Evolutionary conservation across 2,888 invertebrate species (phyloP), one percentile per base, ranked within the genome.

Genomic region (Arrhopalites spinosus): DNA sequence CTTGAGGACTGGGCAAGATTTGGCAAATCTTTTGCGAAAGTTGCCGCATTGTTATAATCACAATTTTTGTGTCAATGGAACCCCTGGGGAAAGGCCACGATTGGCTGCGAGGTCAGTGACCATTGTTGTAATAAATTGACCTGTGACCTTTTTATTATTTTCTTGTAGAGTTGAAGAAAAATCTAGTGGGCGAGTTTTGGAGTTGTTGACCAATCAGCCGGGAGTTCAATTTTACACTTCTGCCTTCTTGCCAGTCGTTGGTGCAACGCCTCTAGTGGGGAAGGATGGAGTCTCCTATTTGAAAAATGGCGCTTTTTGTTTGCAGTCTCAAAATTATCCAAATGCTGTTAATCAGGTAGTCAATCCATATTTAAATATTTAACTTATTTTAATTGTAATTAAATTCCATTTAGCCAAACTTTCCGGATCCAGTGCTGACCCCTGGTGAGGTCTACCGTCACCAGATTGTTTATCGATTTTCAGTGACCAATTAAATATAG

Each of bases 1-100:
- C 86, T 88, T 96, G 69, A 88, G 92, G 20, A 17, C 23, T 8
- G 15, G 29, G 15, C 13, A 25, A 23, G 56, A 70, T n/a, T 56
- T 70, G 8, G 25, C n/a, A 27, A 27, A 50, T 7, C 3, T 53
- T 15, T 23, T 70, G 3, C 11, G 56, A 56, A 29, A 56, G 15
- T 70, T 56, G 8, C 70, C 70, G 2, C 23, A 59, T 2, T 2
- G 59, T 23, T 59, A 59, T 23, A 59, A 59, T 23, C 59, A 59
- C 13, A 59, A 59, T 25, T 59, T 59, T 23, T 59, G 59, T 25
- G 23, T 59, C 5, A 59, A 59, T 23, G 59, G 59, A 23, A 25
- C 8, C 5, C 3, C 8, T 13, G 25, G 25, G 2, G 25, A 13
- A 3, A 8, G 7, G 23, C 59, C 59, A 59, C 17, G 59, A 59